Evolutionary conservation across 2,113 vertebrate species (phyloP).

Genomic region (Pedionomus torquatus): DNA sequence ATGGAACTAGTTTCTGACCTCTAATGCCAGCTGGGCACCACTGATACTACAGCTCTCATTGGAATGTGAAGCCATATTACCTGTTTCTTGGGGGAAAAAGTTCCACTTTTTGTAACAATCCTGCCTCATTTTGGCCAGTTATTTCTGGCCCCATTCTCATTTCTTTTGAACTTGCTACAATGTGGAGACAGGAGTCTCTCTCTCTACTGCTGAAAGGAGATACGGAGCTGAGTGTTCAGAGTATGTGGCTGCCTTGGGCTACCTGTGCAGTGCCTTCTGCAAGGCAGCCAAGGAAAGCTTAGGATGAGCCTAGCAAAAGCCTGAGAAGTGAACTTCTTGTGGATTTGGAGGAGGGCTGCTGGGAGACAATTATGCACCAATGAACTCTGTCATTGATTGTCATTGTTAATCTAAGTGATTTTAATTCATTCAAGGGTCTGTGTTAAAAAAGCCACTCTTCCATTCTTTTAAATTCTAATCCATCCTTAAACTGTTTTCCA

Average conservation of each 20-base stretch:
- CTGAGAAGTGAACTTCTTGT: not conserved
- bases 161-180: not conserved
- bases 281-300: not conserved
- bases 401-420: not conserved
- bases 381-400: not conserved
- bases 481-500: not conserved
- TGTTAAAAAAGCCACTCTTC: not conserved
- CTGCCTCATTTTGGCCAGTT: not conserved
- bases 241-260: not conserved
- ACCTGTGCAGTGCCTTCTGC: not conserved
- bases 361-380: not conserved
- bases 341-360: not conserved
- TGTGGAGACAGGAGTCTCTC: not conserved
- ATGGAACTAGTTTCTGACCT: too few species aligned
- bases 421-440: not conserved
- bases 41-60: too few species aligned
- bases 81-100: too few species aligned
- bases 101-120: too few species aligned
- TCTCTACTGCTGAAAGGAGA: not conserved
- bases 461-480: not conserved
- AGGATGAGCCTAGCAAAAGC: not conserved
- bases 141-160: not conserved
- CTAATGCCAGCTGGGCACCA: too few species aligned
- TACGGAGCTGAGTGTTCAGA: not conserved
- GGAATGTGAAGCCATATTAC: too few species aligned